A percentile compares a stretch with the other conserved stretches of the same genome.
phyloP scores from a whole-genome alignment of 2,797 vertebrate species.

The Onychomys arenicola region DNA sequence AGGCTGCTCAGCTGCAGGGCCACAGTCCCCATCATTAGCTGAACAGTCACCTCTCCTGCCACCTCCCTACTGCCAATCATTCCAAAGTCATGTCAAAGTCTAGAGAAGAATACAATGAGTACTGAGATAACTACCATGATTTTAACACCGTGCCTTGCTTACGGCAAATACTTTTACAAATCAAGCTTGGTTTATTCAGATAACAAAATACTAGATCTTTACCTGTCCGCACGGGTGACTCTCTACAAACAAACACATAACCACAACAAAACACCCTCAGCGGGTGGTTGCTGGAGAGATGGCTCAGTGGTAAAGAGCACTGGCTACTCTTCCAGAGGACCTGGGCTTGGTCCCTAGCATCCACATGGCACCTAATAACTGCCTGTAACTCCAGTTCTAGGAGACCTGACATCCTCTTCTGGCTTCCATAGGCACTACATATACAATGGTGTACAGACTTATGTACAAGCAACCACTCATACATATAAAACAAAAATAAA shows the following conservation, averaged over 20 bases:
- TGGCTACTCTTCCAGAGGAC: neutral
- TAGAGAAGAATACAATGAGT: neutral
- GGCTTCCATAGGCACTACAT: neutral
- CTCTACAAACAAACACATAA: neutral
- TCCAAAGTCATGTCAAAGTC: neutral
- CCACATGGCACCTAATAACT: neutral
- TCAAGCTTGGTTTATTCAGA: slow-evolving; percentile 31
- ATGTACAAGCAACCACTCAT: neutral
- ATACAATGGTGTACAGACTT: neutral
- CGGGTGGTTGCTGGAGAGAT: neutral
- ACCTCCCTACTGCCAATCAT: slow-evolving; percentile 13
- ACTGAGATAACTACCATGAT: neutral
- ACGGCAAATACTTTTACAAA: slow-evolving; percentile 44
- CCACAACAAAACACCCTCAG: neutral
- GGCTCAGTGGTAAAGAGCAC: neutral
- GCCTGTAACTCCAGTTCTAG: neutral
- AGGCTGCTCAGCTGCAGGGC: neutral
- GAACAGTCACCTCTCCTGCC: neutral
- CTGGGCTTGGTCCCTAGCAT: neutral
- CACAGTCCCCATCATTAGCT: neutral
- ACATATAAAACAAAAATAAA: neutral
- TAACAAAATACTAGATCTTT: slow-evolving; percentile 41
- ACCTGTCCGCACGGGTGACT: neutral
- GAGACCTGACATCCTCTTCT: neutral
- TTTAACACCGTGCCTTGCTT: neutral